Base-by-base conservation (phyloP, 2,797 vertebrate species). In the Anabacerthia variegaticeps region DNA sequence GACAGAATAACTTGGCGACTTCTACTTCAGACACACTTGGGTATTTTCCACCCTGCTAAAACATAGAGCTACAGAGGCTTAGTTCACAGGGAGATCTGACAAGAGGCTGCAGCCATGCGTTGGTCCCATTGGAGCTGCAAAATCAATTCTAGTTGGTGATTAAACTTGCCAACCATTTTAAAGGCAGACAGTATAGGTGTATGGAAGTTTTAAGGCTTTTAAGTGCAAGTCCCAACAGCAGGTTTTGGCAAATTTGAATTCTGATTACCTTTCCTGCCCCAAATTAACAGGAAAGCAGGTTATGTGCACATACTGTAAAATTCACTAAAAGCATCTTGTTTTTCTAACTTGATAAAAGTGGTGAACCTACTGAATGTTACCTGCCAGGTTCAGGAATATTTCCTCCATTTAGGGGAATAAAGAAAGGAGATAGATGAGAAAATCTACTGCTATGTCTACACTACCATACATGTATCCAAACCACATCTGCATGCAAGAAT, bases 121-220 rank as follows among this genome's bases (percentile, higher is more conserved):
- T 69, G 59, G 79, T 91, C 96, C 97, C 97, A 79, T 56, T 87
- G 95, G 95, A 95, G 86, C 83, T 72, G 80, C 84, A 84, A 83
- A 78, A 89, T 90, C 89, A 73, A 75, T 91, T 95, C 34, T 55
- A 85, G 84, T 84, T 97, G 96, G 97, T 95, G 91, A 98, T 98
- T 97, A 98, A 97, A 97, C 95, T 98, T 97, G 92, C 36, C 66
- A 96, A 97, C 92, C 96, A 97, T 97, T 97, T 97, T 94, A 97
- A 97, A 97, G 81, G 63, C 68, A 89, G 78, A 93, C 48, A 86
- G 61, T 73, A 51, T 71, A 68, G 34, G 84, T 18, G 14, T 69
- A 41, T 63, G 36, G 83, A 95, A 97, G 81, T 97, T 95, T 92
- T 71, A 90, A 87, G 81, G 89, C 94, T 95, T 97, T 97, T 90